phyloP scores from a whole-genome alignment of 2,797 vertebrate genomes.

The Lepidocolaptes lacrymiger region DNA sequence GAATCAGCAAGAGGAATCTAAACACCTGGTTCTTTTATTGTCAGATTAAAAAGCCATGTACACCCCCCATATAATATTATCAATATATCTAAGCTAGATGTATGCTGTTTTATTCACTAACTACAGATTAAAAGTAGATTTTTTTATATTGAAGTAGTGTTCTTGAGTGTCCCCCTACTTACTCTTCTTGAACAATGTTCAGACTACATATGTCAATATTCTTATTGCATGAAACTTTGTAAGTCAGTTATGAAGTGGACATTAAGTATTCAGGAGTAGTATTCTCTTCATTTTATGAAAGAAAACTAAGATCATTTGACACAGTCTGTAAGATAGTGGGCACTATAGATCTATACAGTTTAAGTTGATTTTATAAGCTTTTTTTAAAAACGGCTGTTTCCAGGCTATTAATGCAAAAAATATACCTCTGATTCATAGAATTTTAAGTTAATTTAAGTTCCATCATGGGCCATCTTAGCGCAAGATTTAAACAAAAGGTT shows the following conservation, averaged over 20 bases:
- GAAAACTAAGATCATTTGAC: neutral
- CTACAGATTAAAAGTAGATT: neutral
- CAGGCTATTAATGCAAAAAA: neutral
- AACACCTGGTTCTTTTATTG: neutral
- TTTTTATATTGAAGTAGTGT: neutral
- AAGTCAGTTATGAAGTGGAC: neutral
- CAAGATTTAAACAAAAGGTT: neutral
- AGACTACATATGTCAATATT: neutral
- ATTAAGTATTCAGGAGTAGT: neutral
- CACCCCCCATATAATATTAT: neutral
- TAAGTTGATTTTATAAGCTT: neutral
- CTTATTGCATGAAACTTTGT: neutral
- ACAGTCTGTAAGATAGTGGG: neutral
- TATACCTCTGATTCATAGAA: neutral
- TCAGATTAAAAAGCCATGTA: neutral
- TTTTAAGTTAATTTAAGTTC: neutral
- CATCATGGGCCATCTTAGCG: neutral
- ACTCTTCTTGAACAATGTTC: rapidly evolving
- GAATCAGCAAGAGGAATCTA: neutral
- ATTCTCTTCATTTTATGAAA: neutral
- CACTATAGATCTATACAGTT: neutral
- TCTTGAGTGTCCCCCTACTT: neutral
- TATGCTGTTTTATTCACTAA: neutral
- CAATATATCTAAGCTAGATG: neutral
- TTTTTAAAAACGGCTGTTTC: neutral